Evolutionary conservation across 2,888 invertebrate species (phyloP).

Genomic region (Pyrochroa serraticornis): DNA sequence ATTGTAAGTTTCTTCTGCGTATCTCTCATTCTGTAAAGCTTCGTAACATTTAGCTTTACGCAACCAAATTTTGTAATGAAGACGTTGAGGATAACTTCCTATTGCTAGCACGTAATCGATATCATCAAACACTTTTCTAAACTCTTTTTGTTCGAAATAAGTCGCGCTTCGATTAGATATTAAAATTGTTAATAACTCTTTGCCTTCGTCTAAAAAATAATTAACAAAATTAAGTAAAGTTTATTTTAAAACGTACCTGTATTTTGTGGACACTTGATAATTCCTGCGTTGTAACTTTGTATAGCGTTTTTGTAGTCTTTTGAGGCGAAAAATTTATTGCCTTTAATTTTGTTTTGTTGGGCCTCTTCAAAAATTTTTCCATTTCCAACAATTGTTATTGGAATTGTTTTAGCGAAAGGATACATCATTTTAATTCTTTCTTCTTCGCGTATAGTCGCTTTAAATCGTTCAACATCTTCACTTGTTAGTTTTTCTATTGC

Average conservation of each 20-base stretch:
- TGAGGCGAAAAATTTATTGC: slow-evolving; percentile 74
- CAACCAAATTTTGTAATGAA: slow-evolving; percentile 78
- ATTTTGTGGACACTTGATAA: slow-evolving; percentile 70
- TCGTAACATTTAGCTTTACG: slow-evolving; percentile 75
- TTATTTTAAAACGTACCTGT: slow-evolving; percentile 63
- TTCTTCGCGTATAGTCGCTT: slow-evolving; percentile 66
- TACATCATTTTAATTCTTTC: slow-evolving; percentile 70
- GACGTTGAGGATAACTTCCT: slow-evolving; percentile 71
- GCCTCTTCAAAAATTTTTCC: slow-evolving; percentile 67
- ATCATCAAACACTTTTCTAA: slow-evolving; percentile 72
- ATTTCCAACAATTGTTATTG: slow-evolving; percentile 54
- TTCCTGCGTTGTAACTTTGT: slow-evolving; percentile 71
- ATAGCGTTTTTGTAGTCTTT: slow-evolving; percentile 74
- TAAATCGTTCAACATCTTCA: slow-evolving; percentile 68
- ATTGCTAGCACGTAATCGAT: slow-evolving; percentile 69
- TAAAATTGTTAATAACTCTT: slow-evolving; percentile 68
- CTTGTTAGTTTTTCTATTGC: slow-evolving; percentile 57
- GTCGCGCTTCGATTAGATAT: slow-evolving; percentile 84
- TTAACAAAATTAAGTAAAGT: slow-evolving; percentile 5
- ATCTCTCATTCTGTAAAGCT: slow-evolving; percentile 68
- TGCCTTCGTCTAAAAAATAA: slow-evolving; percentile 55
- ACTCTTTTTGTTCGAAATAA: slow-evolving; percentile 73
- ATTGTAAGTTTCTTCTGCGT: slow-evolving; percentile 70
- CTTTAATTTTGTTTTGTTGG: slow-evolving; percentile 70
- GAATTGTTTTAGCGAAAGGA: slow-evolving; percentile 52